Conservation (phyloP, 2,888 invertebrate genomes). For the Monopis laevigella region DNA sequence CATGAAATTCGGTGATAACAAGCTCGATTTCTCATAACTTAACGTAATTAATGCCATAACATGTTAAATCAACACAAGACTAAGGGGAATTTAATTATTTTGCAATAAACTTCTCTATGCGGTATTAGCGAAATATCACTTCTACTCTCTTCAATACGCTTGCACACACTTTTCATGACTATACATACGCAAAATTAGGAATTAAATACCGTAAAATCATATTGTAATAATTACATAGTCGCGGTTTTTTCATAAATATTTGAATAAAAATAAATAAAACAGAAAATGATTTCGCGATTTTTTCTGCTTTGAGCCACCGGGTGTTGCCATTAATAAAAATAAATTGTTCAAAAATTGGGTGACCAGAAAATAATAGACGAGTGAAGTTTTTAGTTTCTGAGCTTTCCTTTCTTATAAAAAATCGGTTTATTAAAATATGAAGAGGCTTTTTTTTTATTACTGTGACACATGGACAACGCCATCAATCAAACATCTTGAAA, state of each 20-base stretch:
- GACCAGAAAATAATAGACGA: too few relatives aligned
- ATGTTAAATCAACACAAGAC: slow-evolving; percentile 21
- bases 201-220: slow-evolving; percentile 10
- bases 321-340: slow-evolving; percentile 4
- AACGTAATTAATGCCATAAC: slow-evolving; percentile 23
- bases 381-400: too few relatives aligned
- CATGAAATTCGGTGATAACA: slow-evolving; percentile 3
- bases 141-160: slow-evolving; percentile 17
- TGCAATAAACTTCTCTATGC: slow-evolving; percentile 36
- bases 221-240: background rate
- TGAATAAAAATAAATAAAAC: slow-evolving; percentile 5
- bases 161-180: slow-evolving; percentile 32
- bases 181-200: slow-evolving; percentile 20
- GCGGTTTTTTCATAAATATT: slow-evolving; percentile 6
- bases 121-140: slow-evolving; percentile 33
- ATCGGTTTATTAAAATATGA: too few relatives aligned
- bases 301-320: slow-evolving; percentile 4
- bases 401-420: too few relatives aligned
- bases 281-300: slow-evolving; percentile 8
- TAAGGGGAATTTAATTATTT: slow-evolving; percentile 30
- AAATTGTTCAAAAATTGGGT: slow-evolving; percentile 1
- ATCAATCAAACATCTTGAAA: too few relatives aligned
- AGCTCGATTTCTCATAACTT: slow-evolving; percentile 5
- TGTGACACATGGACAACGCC: too few relatives aligned
- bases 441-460: too few relatives aligned